Conservation (phyloP, 1,140 invertebrate species). For the Leptopilina boulardi region DNA sequence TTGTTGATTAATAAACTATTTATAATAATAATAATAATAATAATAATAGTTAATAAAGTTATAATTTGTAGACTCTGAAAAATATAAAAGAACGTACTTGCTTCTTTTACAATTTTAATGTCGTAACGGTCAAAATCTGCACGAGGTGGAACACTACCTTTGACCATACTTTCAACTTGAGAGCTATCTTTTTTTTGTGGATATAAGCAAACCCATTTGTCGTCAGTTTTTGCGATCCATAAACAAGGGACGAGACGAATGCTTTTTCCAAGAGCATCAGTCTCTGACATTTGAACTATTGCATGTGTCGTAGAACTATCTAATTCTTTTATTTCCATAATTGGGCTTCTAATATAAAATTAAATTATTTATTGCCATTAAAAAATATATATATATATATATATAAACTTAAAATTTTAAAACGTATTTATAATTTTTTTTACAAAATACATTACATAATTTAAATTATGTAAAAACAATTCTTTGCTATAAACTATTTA, state of each 20-base stretch:
- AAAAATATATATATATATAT: no score
- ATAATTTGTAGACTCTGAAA: background rate
- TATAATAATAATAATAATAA: no score
- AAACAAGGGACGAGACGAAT: constrained; percentile 18
- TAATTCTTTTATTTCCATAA: background rate
- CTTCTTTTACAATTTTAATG: background rate
- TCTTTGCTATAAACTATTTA: no score
- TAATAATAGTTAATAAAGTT: background rate
- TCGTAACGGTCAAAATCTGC: background rate
- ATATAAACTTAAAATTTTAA: no score
- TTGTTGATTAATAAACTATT: no score
- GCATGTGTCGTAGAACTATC: background rate
- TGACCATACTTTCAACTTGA: background rate
- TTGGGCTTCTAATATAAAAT: background rate
- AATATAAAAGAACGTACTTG: background rate
- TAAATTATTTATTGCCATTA: no score
- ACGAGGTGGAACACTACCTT: background rate
- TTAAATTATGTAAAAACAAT: no score
- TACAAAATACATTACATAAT: no score
- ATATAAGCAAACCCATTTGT: constrained; percentile 11
- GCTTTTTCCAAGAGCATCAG: background rate
- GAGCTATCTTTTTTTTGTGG: constrained; percentile 19
- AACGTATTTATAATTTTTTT: no score
- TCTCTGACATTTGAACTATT: background rate
- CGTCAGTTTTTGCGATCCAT: background rate